Conservation (phyloP, 2,888 invertebrate species). For the Suillia variegata region DNA sequence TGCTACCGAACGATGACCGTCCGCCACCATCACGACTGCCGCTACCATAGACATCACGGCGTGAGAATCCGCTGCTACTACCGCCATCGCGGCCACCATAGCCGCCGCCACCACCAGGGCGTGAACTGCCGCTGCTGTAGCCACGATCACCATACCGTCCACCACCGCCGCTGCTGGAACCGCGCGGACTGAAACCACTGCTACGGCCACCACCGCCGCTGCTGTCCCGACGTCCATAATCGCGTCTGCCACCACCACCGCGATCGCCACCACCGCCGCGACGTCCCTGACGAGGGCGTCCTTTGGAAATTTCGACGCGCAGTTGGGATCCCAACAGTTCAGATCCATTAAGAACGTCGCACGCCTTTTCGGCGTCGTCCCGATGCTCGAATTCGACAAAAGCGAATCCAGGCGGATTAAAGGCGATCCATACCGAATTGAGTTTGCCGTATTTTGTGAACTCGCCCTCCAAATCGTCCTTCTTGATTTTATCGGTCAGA, state of each 20-base stretch:
- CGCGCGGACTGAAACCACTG: conserved; percentile 63
- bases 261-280: conserved; percentile 63
- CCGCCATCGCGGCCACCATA: conserved; percentile 52
- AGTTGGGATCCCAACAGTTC: conserved; percentile 86
- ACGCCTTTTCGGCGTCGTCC: conserved; percentile 88
- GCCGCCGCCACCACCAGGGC: conserved; percentile 33
- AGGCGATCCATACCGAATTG: conserved; percentile 89
- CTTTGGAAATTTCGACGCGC: conserved; percentile 86
- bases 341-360: conserved; percentile 81
- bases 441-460: conserved; percentile 92
- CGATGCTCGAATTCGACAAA: conserved; percentile 91
- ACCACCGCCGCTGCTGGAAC: conserved; percentile 52
- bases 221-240: conserved; percentile 64
- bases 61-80: conserved; percentile 49
- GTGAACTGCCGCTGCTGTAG: conserved; percentile 55
- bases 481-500: conserved; percentile 85
- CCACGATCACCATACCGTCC: conserved; percentile 45
- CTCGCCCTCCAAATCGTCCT: conserved; percentile 88
- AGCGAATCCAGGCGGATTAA: conserved; percentile 93
- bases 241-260: conserved; percentile 64
- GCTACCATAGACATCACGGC: conserved; percentile 51
- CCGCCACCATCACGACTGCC: conserved; percentile 51
- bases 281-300: conserved; percentile 74
- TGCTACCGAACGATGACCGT: conserved; percentile 53
- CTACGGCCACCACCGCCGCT: conserved; percentile 61